A percentile compares a stretch with the other conserved stretches of the same genome.
Evolutionary conservation across 2,888 invertebrate genomes (phyloP).

Genomic region (Drosophila setosimentum): DNA sequence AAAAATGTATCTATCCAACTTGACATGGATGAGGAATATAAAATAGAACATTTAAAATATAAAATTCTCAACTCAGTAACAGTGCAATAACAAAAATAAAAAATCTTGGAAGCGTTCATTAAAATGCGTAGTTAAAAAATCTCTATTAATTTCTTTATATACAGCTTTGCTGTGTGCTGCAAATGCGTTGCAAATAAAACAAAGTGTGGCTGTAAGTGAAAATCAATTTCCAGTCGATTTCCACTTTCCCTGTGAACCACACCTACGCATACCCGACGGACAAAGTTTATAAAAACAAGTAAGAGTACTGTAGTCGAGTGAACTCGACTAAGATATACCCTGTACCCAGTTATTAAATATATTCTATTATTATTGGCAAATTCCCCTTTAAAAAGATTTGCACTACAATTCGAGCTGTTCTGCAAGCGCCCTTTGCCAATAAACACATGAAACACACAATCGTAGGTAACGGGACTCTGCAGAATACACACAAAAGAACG

Average conservation of each 20-base stretch:
- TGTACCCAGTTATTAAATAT: too few relatives aligned
- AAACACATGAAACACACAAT: too few relatives aligned
- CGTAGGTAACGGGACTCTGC: too few relatives aligned
- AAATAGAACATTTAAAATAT: not conserved
- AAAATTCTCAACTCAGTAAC: not conserved
- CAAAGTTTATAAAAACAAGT: slow-evolving; percentile 22
- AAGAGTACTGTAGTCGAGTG: too few relatives aligned
- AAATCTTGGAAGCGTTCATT: slow-evolving; percentile 22
- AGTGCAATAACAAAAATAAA: slow-evolving; percentile 10
- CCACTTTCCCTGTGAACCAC: slow-evolving; percentile 29
- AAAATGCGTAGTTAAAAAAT: slow-evolving; percentile 28
- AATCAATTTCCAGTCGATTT: slow-evolving; percentile 75
- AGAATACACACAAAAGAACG: too few relatives aligned
- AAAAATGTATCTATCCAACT: not conserved
- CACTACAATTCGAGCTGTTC: too few relatives aligned
- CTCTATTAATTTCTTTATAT: slow-evolving; percentile 30
- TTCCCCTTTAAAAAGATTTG: too few relatives aligned
- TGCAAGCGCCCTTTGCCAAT: too few relatives aligned
- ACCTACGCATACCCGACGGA: slow-evolving; percentile 21
- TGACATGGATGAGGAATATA: not conserved
- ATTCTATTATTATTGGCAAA: too few relatives aligned
- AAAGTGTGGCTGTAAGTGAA: slow-evolving; percentile 57
- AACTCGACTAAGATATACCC: too few relatives aligned
- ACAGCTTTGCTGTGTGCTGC: slow-evolving; percentile 22
- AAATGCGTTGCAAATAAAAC: slow-evolving; percentile 4